phyloP scores from a whole-genome alignment of 2,888 invertebrate genomes.

The Zaprionus lineosus region DNA sequence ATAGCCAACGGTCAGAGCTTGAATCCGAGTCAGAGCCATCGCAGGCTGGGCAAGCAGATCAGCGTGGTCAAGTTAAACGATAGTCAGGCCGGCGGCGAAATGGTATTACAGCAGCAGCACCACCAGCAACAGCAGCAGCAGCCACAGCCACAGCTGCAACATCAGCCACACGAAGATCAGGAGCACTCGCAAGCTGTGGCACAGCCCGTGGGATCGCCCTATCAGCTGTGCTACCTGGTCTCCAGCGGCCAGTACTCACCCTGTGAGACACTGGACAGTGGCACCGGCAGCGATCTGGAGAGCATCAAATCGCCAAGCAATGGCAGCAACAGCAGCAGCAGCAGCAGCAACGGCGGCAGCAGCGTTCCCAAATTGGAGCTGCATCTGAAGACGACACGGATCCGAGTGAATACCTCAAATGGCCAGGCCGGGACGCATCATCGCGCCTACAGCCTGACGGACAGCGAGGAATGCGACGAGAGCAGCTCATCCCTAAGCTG shows the following conservation, averaged over 20 bases:
- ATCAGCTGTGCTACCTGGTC: slow-evolving; percentile 84
- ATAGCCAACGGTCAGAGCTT: slow-evolving; percentile 68
- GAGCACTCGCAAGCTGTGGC: slow-evolving; percentile 8
- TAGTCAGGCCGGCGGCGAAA: slow-evolving; percentile 48
- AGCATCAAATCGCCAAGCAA: slow-evolving; percentile 60
- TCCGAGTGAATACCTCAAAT: slow-evolving; percentile 82
- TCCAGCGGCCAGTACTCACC: slow-evolving; percentile 93
- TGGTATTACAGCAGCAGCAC: slow-evolving; percentile 40
- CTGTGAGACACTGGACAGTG: slow-evolving; percentile 91
- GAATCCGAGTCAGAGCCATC: slow-evolving; percentile 33
- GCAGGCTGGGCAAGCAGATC: slow-evolving; percentile 56
- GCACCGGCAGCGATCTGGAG: slow-evolving; percentile 92
- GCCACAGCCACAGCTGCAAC: slow-evolving; percentile 11
- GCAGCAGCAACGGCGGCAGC: slow-evolving; percentile 91
- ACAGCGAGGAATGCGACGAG: slow-evolving; percentile 86
- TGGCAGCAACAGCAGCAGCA: slow-evolving; percentile 63
- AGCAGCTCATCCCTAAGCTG: slow-evolving; percentile 89
- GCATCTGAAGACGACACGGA: slow-evolving; percentile 80
- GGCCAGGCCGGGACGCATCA: slow-evolving; percentile 81
- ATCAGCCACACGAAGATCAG: slow-evolving; percentile 34
- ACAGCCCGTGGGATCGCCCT: slow-evolving; percentile 27
- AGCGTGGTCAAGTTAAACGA: slow-evolving; percentile 67
- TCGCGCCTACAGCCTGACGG: slow-evolving; percentile 85
- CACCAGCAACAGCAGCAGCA: slow-evolving; percentile 19
- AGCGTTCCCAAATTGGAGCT: slow-evolving; percentile 81